phyloP scores from a whole-genome alignment of 2,888 invertebrate species.

The Eupithecia vulgata region DNA sequence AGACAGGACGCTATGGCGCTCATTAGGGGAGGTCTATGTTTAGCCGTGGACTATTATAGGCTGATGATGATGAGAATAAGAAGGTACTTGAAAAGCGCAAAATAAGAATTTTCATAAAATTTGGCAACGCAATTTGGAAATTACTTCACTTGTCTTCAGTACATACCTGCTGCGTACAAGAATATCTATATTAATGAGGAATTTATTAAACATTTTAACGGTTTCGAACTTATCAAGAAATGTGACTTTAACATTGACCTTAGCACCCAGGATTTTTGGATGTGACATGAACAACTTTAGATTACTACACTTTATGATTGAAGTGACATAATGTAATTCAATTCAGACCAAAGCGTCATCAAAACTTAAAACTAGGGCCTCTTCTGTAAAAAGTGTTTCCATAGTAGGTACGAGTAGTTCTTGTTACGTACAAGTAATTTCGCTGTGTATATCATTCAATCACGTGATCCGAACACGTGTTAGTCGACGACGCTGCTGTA shows the following conservation, averaged over 20 bases:
- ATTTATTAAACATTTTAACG: not conserved
- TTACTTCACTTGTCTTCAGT: too few relatives aligned
- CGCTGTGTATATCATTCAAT: conserved; percentile 7
- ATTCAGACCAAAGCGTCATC: not conserved
- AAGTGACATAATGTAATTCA: not conserved
- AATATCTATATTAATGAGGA: not conserved
- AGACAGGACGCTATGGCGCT: too few relatives aligned
- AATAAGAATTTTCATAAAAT: not conserved
- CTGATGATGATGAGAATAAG: too few relatives aligned
- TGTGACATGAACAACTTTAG: not conserved
- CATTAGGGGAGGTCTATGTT: too few relatives aligned
- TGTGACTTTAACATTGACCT: not conserved
- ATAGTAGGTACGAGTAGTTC: not conserved
- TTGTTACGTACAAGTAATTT: not conserved
- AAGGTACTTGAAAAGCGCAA: not conserved
- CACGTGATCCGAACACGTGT: conserved; percentile 30
- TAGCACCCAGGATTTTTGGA: not conserved
- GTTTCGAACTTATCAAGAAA: not conserved
- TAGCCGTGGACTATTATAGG: too few relatives aligned
- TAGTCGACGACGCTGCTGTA: conserved; percentile 13
- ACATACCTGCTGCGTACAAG: not conserved
- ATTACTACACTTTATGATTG: not conserved
- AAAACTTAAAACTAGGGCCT: not conserved
- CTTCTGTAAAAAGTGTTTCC: not conserved
- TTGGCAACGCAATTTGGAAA: not conserved